Evolutionary conservation across 2,888 invertebrate genomes (phyloP), one percentile per base, ranked within the genome.

Genomic region (Pocota personata): DNA sequence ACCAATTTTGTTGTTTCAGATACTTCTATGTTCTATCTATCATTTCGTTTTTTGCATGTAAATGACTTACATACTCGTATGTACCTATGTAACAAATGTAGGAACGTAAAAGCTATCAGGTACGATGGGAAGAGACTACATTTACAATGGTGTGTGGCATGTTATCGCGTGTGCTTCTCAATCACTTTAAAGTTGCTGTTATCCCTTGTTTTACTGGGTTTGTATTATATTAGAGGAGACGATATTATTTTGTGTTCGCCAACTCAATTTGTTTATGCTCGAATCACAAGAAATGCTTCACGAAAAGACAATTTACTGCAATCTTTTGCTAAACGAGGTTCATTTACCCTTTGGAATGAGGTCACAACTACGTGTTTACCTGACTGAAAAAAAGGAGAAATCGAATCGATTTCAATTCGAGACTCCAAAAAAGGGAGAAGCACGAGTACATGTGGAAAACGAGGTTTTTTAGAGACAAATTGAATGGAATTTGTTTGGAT

Each of bases 161-260:
- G 57, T 48, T 57, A 77, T 82, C 82, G 83, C 79, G 83, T 83
- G 83, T 37, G 27, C 60, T 52, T 43, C 37, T 78, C 71, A 78
- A 77, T 78, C 64, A 82, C 50, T 50, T 71, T 10, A 43, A 77
- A 62, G 37, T 64, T 62, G 35, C 40, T 77, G 10, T 24, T 35
- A 14, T 37, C 32, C 30, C 10, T 16, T 19, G n/a, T 27, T 48
- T 43, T 64, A 35, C 16, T 46, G 30, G 57, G 37, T 50, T 50
- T 35, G 46, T 27, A 57, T 43, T 52, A 37, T 62, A 67, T 69
- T 58, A 30, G 19, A 14, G 30, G 50, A 67, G 60, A 21, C 14
- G 19, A 40, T 21, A 76, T n/a, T 62, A 35, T 27, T 48, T 30
- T 12, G 37, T 62, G 27, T 76, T 69, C 7, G 48, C 46, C 55